Conservation (phyloP, 1,140 invertebrate genomes). For the Drosophila obscura region DNA sequence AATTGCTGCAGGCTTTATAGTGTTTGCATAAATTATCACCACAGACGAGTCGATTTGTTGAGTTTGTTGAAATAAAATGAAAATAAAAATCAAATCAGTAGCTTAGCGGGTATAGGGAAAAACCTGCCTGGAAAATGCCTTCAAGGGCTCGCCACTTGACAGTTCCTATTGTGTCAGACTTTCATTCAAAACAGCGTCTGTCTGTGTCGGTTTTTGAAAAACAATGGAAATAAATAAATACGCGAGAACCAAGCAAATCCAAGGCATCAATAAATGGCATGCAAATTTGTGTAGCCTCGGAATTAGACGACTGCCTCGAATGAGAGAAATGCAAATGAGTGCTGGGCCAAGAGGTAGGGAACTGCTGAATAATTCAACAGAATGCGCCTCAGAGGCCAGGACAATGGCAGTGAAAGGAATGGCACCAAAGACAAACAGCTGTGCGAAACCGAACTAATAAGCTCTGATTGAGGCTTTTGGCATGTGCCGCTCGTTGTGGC, state of each 20-base stretch:
- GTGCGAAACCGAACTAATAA: slow-evolving; percentile 55
- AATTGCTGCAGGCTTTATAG: slow-evolving; percentile 31
- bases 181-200: not conserved
- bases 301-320: slow-evolving; percentile 32
- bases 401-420: not conserved
- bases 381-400: slow-evolving; percentile 30
- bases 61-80: slow-evolving; percentile 8
- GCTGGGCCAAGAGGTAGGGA: slow-evolving; percentile 4
- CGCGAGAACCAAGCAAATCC: slow-evolving; percentile 44
- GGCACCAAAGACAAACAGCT: slow-evolving; percentile 59
- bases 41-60: slow-evolving; percentile 19
- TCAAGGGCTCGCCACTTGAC: too few relatives aligned
- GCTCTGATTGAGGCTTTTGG: slow-evolving; percentile 70
- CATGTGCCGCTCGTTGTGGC: slow-evolving; percentile 63
- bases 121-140: not conserved
- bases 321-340: slow-evolving; percentile 71
- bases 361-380: slow-evolving; percentile 75
- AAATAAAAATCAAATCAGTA: slow-evolving; percentile 7
- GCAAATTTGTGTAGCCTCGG: slow-evolving; percentile 51
- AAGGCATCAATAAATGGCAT: slow-evolving; percentile 66
- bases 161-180: too few relatives aligned
- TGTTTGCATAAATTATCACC: slow-evolving; percentile 55
- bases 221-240: slow-evolving; percentile 65
- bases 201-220: slow-evolving; percentile 17
- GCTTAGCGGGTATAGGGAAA: not conserved